phyloP scores from a whole-genome alignment of 92 coral and sea anemone species.

The Bergia sp. region DNA sequence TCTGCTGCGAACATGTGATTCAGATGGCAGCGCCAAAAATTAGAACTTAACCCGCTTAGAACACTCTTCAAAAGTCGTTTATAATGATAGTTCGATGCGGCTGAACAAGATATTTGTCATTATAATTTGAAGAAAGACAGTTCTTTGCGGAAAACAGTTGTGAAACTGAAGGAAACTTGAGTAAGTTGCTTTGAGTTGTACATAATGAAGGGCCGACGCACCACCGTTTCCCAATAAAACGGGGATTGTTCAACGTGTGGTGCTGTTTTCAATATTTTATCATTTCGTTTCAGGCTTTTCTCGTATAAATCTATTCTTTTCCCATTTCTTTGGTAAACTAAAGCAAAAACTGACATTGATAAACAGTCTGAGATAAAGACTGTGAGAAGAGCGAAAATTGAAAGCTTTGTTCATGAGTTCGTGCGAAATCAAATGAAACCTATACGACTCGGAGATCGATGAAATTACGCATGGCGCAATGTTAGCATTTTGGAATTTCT shows the following conservation, averaged over 20 bases:
- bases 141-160: conserved; percentile 80
- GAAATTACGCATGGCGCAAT: too few relatives aligned
- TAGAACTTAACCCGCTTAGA: conserved; percentile 43
- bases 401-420: background rate
- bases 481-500: background rate
- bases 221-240: conserved; percentile 83
- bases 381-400: conserved; percentile 26
- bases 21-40: conserved; percentile 45
- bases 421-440: background rate
- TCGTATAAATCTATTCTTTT: conserved; percentile 29
- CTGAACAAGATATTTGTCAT: conserved; percentile 47
- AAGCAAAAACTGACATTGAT: conserved; percentile 40
- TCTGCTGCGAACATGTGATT: conserved; percentile 47
- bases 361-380: conserved; percentile 98
- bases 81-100: conserved; percentile 40
- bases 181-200: conserved; percentile 82
- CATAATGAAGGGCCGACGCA: conserved; percentile 42
- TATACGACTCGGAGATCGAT: background rate
- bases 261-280: conserved; percentile 55
- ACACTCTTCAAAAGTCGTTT: conserved; percentile 39
- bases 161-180: conserved; percentile 74
- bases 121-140: conserved; percentile 79
- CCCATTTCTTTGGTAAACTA: conserved; percentile 22
- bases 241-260: conserved; percentile 66
- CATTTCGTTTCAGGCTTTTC: conserved; percentile 47